Base-by-base conservation (phyloP, 1,140 invertebrate species). In the Chionoecetes opilio region DNA sequence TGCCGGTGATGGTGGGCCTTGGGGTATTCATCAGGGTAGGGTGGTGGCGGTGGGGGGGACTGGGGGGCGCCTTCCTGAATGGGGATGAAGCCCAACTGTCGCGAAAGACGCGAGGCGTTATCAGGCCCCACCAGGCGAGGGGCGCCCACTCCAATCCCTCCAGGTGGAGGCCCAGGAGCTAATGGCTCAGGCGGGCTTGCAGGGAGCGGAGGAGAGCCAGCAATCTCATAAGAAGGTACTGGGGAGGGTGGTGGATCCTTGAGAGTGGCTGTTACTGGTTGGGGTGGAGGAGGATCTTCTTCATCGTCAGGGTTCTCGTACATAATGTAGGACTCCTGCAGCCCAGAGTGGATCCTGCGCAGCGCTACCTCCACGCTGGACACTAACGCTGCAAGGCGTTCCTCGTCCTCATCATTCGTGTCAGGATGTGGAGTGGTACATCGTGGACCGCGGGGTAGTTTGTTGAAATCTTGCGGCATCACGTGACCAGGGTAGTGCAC, bases 401-500 rank as follows among this genome's bases (percentile, higher is more conserved):
- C 91, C 87, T 95, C 95, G 53, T 92, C 95, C 87, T 95, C 95
- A 14, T 82, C 95, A 3, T 29, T 92, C 3, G 37, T 31, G 0
- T 93, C 92, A 9, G 38, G 85, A 29, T 85, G 75, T 32, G 91
- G 53, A 21, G 85, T 82, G 26, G 31, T 41, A 29, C 90, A 37
- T 34, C 21, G 75, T 6, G 91, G 87, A 2, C 95, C 95, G 2
- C 91, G 84, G n/a, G 96, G 96, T 31, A 96, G 75, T 63, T 75
- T 95, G 85, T 87, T 90, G 94, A 96, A 96, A 93, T 96, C 96
- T 82, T 96, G 94, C 53, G 92, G 96, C 85, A 93, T 89, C 38
- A 96, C 96, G 82, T 96, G 94, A 8, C 94, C 96, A 32, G 96
- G 96, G 92, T 96, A 96, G 90, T 96, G 96, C 53, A 96, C 96